Base-by-base conservation (phyloP, 1,140 invertebrate species). In the Episyrphus balteatus region DNA sequence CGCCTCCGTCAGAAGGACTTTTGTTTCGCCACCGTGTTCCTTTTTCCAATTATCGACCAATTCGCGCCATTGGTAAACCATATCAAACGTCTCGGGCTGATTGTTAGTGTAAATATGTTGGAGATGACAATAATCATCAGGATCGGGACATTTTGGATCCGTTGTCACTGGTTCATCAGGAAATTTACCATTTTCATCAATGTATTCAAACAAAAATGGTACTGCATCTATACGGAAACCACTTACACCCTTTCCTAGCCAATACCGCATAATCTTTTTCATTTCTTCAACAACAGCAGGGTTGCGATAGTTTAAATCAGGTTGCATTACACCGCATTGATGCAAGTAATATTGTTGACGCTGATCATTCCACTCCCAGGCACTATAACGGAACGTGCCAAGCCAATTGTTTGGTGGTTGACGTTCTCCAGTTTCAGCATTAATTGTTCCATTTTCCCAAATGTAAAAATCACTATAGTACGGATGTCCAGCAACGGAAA, bases 221-320 rank as follows among this genome's bases (percentile, higher is more conserved):
- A 83, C 67, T 26, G 79, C 77, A 51, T 79, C 76, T 17, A 88
- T 73, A 37, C 81, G 71, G 55, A 89, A 88, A 9, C 86, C 86
- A 59, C 80, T 80, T 0, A 88, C 81, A 2, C 82, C 84, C 56
- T 73, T 75, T 14, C 80, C 70, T 13, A 89, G 55, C 86, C 86
- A 90, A 58, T 84, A 87, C 11, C 70, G 62, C 3, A 88, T 53
- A 17, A 84, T 71, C 38, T 81, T 72, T 44, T 80, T 78, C 70
- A 88, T 78, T 55, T 78, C 79, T 51, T 75, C 39, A 12, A 41
- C 15, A 2, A 88, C 77, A 7, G 56, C 55, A 2, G 72, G 66
- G 62, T 80, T 80, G 9, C 77, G 69, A 58, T 81, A 84, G 66
- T 89, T 84, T 0, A 87, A 62, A 60, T 88, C 84, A 0, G 84